These are phyloP conservation scores for Molossus molossus DNA, from an alignment of 2,797 vertebrate genomes.

Conservation along the genomic window DNA sequence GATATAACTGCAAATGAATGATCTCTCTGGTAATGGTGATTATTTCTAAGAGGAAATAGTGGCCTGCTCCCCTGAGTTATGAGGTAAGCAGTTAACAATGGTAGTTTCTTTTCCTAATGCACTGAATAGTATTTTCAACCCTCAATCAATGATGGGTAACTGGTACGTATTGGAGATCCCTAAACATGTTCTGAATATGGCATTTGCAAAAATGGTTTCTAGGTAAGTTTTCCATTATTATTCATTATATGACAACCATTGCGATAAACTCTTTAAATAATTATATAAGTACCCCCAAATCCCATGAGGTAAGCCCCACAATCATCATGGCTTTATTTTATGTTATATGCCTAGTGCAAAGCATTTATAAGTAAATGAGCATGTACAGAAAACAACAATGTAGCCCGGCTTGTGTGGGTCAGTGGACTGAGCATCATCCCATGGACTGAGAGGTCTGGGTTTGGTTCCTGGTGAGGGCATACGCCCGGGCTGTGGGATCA, in stretches of 20 bases:
- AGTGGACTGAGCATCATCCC: too few relatives aligned
- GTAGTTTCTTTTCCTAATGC: conserved; percentile 17
- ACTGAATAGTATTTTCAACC: background rate
- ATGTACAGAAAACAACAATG: background rate
- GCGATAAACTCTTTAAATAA: background rate
- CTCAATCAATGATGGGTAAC: background rate
- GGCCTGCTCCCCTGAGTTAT: background rate
- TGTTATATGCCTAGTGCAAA: background rate
- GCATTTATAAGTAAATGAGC: background rate
- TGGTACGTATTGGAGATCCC: background rate
- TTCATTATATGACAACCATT: background rate
- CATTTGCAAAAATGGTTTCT: background rate
- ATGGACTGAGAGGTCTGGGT: too few relatives aligned
- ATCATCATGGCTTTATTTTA: background rate
- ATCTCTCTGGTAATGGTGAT: background rate
- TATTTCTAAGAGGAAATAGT: background rate
- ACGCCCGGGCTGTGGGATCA: too few relatives aligned
- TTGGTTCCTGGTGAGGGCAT: too few relatives aligned
- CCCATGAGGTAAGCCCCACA: background rate
- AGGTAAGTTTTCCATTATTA: background rate
- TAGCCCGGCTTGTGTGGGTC: too few relatives aligned
- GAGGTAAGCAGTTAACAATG: background rate
- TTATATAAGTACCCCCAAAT: background rate
- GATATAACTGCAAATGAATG: background rate
- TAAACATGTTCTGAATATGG: background rate